Percentiles rank a stretch among this genome's conserved stretches.
Evolutionary conservation across 1,140 invertebrate genomes (phyloP).

Genomic region (Heliconius congener): DNA sequence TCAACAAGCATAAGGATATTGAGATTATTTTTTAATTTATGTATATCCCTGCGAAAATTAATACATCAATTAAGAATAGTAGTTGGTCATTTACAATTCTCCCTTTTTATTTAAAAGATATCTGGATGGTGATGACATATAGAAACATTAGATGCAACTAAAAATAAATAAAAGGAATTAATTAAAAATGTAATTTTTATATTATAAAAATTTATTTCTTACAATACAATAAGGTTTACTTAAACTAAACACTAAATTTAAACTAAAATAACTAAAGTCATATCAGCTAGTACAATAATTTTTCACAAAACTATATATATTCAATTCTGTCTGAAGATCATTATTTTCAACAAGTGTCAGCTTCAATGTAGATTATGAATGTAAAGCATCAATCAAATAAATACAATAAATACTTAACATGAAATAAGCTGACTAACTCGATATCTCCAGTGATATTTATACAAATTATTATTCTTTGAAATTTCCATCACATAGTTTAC

Average conservation of each 20-base stretch:
- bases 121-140: too few relatives aligned
- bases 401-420: constrained; percentile 78
- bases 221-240: constrained; percentile 76
- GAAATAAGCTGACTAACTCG: constrained; percentile 63
- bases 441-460: constrained; percentile 58
- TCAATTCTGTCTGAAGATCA: constrained; percentile 56
- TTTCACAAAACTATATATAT: constrained; percentile 63
- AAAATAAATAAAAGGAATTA: neutral
- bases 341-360: constrained; percentile 62
- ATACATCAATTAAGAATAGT: too few relatives aligned
- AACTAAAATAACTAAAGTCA: constrained; percentile 70
- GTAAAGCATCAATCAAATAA: constrained; percentile 74
- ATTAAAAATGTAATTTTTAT: constrained; percentile 30
- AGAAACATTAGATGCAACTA: too few relatives aligned
- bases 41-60: too few relatives aligned
- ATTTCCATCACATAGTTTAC: constrained; percentile 70
- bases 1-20: too few relatives aligned
- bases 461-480: constrained; percentile 65
- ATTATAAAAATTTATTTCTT: constrained; percentile 78
- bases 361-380: constrained; percentile 53
- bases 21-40: too few relatives aligned
- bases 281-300: constrained; percentile 69
- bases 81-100: too few relatives aligned
- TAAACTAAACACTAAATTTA: constrained; percentile 65
- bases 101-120: too few relatives aligned